These are phyloP conservation scores for Lagopus muta DNA, from an alignment of 2,113 vertebrate species.

Conservation along the genomic window DNA sequence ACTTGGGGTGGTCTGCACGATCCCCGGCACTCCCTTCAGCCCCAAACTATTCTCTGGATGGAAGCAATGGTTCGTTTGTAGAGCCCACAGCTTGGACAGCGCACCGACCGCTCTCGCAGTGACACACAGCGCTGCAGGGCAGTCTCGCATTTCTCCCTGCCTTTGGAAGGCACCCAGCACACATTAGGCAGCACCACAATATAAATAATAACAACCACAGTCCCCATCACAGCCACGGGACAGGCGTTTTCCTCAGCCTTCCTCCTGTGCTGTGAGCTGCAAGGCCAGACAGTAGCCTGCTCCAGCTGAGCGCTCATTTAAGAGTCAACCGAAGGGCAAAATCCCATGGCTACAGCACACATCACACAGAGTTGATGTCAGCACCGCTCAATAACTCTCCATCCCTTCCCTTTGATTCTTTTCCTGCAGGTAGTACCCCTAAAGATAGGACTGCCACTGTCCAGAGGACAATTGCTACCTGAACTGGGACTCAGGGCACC, in stretches of 20 bases:
- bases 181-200: slow-evolving; percentile 52
- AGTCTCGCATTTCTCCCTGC: slow-evolving; percentile 14
- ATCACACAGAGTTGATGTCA: not conserved
- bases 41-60: slow-evolving; percentile 55
- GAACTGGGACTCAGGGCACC: not conserved
- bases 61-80: not conserved
- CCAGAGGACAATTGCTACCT: too few relatives aligned
- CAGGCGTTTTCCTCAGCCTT: slow-evolving; percentile 40
- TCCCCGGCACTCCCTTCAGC: slow-evolving; percentile 26
- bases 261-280: slow-evolving; percentile 32
- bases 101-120: slow-evolving; percentile 46
- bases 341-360: slow-evolving; percentile 24
- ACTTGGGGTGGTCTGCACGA: slow-evolving; percentile 50
- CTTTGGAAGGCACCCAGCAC: slow-evolving; percentile 55
- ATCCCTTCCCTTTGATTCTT: not conserved
- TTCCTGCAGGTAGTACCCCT: not conserved
- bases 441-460: not conserved
- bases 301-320: slow-evolving; percentile 47
- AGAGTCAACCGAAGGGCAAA: slow-evolving; percentile 23
- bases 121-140: slow-evolving; percentile 19
- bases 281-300: slow-evolving; percentile 66
- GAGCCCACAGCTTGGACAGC: not conserved
- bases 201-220: slow-evolving; percentile 66
- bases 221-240: slow-evolving; percentile 37
- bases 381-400: not conserved